Evolutionary conservation across 1,140 invertebrate species (phyloP).

Genomic region (Musca vetustissima): DNA sequence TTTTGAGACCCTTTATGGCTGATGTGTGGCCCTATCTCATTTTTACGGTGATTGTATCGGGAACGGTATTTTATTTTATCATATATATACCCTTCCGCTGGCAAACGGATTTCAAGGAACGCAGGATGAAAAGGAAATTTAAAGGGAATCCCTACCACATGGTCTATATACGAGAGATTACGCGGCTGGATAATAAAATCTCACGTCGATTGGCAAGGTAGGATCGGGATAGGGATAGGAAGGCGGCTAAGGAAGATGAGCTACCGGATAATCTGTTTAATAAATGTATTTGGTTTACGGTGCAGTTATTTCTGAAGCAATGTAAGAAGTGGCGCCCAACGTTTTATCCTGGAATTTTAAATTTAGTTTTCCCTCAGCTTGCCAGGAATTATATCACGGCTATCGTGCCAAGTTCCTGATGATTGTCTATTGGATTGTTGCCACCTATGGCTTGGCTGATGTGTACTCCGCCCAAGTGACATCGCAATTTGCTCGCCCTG

Average conservation of each 20-base stretch:
- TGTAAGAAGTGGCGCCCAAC: slow-evolving; percentile 55
- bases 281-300: slow-evolving; percentile 69
- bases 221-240: not conserved
- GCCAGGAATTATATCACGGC: slow-evolving; percentile 59
- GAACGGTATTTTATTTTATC: slow-evolving; percentile 59
- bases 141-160: slow-evolving; percentile 36
- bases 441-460: slow-evolving; percentile 72
- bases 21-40: slow-evolving; percentile 64
- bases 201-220: not conserved
- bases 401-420: slow-evolving; percentile 64
- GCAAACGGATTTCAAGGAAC: slow-evolving; percentile 26
- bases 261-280: slow-evolving; percentile 59
- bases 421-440: slow-evolving; percentile 65
- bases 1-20: slow-evolving; percentile 69
- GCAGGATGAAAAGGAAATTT: not conserved
- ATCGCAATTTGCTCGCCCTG: slow-evolving; percentile 67
- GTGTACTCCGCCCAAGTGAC: slow-evolving; percentile 74
- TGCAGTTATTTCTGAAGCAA: slow-evolving; percentile 67
- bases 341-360: too few species aligned
- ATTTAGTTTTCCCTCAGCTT: slow-evolving; percentile 34
- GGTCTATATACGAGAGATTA: slow-evolving; percentile 51
- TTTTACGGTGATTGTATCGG: slow-evolving; percentile 58
- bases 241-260: not conserved
- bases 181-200: slow-evolving; percentile 20
- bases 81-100: slow-evolving; percentile 59